These are phyloP conservation scores for Thecophora atra DNA, from an alignment of 2,888 invertebrate species.

Conservation along the genomic window DNA sequence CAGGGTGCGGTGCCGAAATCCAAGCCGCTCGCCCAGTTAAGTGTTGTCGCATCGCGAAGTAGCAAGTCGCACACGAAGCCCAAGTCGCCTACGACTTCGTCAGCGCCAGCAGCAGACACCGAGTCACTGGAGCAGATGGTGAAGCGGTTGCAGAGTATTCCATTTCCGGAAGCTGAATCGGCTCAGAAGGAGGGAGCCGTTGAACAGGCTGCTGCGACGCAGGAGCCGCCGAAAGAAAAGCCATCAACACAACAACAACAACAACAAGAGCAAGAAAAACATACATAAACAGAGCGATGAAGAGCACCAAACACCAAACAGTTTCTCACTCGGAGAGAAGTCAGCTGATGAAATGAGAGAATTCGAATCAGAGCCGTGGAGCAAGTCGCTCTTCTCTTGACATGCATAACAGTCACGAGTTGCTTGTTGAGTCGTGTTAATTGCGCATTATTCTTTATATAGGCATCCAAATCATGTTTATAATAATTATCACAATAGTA, in stretches of 20 bases:
- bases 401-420: too few relatives aligned
- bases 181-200: neutral
- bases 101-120: neutral
- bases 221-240: conserved; percentile 1
- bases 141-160: conserved; percentile 54
- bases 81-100: conserved; percentile 1
- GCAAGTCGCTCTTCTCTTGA: too few relatives aligned
- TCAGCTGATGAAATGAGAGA: too few relatives aligned
- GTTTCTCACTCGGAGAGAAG: too few relatives aligned
- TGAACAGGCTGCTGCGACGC: too few relatives aligned
- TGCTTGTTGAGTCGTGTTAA: too few relatives aligned
- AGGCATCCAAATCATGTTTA: conserved; percentile 4
- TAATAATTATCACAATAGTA: neutral
- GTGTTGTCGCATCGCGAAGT: conserved; percentile 55
- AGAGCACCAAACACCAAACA: too few relatives aligned
- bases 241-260: neutral
- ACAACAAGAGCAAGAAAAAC: neutral
- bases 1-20: conserved; percentile 50
- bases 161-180: conserved; percentile 50
- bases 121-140: conserved; percentile 60
- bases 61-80: too few relatives aligned
- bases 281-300: neutral
- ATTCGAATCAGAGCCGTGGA: too few relatives aligned
- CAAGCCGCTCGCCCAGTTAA: conserved; percentile 52
- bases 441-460: neutral